Base-by-base conservation (phyloP, 1,140 invertebrate genomes). In the Psilanteris sp. region DNA sequence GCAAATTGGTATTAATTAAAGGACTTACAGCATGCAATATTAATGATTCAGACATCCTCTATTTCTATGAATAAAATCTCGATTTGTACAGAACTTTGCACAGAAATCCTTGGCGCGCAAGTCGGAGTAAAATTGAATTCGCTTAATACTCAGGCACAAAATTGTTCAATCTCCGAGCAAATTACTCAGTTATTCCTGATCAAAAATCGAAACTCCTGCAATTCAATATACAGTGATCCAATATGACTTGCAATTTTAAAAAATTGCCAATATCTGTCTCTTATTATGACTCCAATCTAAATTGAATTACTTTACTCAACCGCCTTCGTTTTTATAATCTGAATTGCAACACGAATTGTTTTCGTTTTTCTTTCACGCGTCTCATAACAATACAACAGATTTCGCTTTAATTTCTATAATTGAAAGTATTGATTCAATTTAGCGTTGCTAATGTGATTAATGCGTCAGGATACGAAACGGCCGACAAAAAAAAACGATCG, bases 391-490 rank as follows among this genome's bases (percentile, higher is more conserved):
- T 10, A 16, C 32, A 16, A 10, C 29, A 16, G 15, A 11, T 27
- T 29, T 31, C n/a, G 13, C 15, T 3, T 54, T 66, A 66, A 66
- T 67, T 48, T 57, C 13, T 39, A 16, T 57, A 67, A 71, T 52
- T 54, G 36, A 62, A 39, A 20, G 39, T 46, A 54, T 39, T 36
- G 44, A 55, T 62, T 72, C 37, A 48, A 55, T 52, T 55, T 48
- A 41, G 31, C 54, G 36, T 72, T 34, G 26, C 18, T 52, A 71
- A 61, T 71, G 24, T 61, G 48, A 62, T 54, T 61, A 54, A 71
- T 31, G 46, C 43, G 18, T 37, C 62, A 20, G 3, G 16, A 22
- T n/a, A 64, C 7, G 27, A 52, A 37, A 26, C n/a, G 9, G 44
- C 16, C 10, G 32, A 1, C 6, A 50, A 62, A 55, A 43, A 39